Evolutionary conservation across 2,797 vertebrate genomes (phyloP).

Genomic region (Ptychadena robeensis): DNA sequence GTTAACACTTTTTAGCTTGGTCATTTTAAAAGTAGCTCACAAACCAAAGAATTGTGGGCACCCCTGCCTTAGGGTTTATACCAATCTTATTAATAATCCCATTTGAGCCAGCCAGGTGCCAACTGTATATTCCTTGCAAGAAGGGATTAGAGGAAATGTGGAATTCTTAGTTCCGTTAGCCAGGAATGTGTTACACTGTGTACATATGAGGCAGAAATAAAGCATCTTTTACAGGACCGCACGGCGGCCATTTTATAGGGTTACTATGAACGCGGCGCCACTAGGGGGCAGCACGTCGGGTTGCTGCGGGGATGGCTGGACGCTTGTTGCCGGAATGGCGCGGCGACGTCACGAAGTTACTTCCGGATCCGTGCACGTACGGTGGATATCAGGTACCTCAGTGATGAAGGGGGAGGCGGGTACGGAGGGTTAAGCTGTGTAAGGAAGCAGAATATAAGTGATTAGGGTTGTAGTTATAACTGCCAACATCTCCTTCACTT

Average conservation of each 20-base stretch:
- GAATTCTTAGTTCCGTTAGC: too few relatives aligned
- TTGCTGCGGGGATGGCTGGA: constrained; percentile 2
- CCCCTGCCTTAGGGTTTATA: too few relatives aligned
- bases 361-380: constrained; percentile 25
- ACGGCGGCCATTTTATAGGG: constrained; percentile 26
- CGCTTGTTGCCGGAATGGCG: not conserved
- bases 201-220: not conserved
- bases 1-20: too few relatives aligned
- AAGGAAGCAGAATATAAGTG: not conserved
- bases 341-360: constrained; percentile 18
- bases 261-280: not conserved
- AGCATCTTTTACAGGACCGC: not conserved
- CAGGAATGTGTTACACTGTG: too few relatives aligned
- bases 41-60: too few relatives aligned
- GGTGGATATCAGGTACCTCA: not conserved
- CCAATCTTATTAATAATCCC: too few relatives aligned
- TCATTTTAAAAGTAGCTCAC: too few relatives aligned
- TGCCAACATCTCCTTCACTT: not conserved
- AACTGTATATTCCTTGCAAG: too few relatives aligned
- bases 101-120: too few relatives aligned
- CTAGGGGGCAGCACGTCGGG: not conserved
- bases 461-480: not conserved
- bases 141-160: too few relatives aligned
- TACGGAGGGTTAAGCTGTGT: not conserved
- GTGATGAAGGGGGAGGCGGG: not conserved